These are phyloP conservation scores for Pseudochromis fuscus DNA, from an alignment of 2,797 vertebrate species.

Conservation along the genomic window DNA sequence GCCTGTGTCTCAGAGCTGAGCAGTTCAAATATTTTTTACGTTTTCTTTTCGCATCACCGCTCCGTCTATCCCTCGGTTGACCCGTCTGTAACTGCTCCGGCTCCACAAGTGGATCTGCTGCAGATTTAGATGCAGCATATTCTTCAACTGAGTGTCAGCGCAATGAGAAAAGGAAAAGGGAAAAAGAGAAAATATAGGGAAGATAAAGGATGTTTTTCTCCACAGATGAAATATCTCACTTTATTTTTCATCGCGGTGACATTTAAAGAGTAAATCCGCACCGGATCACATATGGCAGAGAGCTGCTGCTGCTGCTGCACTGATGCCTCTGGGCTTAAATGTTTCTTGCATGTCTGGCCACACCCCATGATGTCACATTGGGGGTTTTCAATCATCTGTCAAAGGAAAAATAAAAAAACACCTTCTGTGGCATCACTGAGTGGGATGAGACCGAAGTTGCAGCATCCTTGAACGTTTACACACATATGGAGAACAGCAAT, in stretches of 20 bases:
- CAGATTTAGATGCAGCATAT: slow-evolving; percentile 41
- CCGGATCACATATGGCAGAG: slow-evolving; percentile 44
- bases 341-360: slow-evolving; percentile 39
- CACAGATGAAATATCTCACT: slow-evolving; percentile 33
- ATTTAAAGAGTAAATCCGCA: slow-evolving; percentile 58
- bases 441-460: slow-evolving; percentile 10
- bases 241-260: slow-evolving; percentile 49
- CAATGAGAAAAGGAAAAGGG: slow-evolving; percentile 5
- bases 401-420: slow-evolving; percentile 36
- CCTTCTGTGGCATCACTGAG: slow-evolving; percentile 31
- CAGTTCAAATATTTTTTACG: slow-evolving; percentile 33
- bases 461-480: slow-evolving; percentile 26
- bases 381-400: slow-evolving; percentile 57
- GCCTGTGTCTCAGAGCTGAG: slow-evolving; percentile 32
- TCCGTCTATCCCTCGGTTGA: slow-evolving; percentile 37
- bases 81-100: slow-evolving; percentile 44
- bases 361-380: slow-evolving; percentile 47
- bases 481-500: slow-evolving; percentile 1
- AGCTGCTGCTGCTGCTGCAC: slow-evolving; percentile 21
- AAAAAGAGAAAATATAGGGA: slow-evolving; percentile 1
- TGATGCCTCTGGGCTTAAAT: slow-evolving; percentile 38
- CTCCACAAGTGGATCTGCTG: slow-evolving; percentile 47
- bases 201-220: slow-evolving; percentile 18
- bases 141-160: slow-evolving; percentile 23
- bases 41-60: slow-evolving; percentile 40